phyloP scores from a whole-genome alignment of 2,797 vertebrate species.

The Calcarius lapponicus region DNA sequence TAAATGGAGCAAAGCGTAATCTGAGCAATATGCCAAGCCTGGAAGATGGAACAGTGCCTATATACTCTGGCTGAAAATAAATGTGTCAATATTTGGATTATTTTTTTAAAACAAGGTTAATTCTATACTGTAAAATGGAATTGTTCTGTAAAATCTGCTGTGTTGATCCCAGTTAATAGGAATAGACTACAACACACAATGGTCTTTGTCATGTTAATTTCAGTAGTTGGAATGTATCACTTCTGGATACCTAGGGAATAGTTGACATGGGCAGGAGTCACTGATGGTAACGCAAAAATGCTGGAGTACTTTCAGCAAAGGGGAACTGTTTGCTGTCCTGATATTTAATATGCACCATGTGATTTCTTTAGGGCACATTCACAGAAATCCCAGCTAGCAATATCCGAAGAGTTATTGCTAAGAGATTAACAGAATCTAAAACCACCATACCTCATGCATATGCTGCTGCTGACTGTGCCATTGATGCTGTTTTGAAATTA shows the following conservation, averaged over 20 bases:
- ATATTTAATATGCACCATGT: background rate
- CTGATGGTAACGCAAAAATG: background rate
- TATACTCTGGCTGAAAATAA: background rate
- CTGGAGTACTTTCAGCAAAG: background rate
- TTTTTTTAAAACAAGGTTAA: background rate
- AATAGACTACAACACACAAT: background rate
- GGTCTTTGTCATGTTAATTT: background rate
- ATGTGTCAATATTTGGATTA: background rate
- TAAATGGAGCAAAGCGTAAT: background rate
- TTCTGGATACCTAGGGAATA: background rate
- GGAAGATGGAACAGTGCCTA: background rate
- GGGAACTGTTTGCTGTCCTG: background rate
- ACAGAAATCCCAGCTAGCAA: constrained; percentile 92
- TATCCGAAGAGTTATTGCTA: constrained; percentile 91
- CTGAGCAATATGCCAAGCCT: background rate
- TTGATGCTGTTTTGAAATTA: constrained; percentile 86
- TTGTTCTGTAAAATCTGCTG: background rate
- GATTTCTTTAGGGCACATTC: constrained; percentile 85
- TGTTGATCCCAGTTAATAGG: background rate
- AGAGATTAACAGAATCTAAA: constrained; percentile 93
- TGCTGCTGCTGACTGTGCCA: constrained; percentile 88
- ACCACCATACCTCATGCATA: constrained; percentile 93
- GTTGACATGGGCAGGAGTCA: background rate
- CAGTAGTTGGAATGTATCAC: background rate
- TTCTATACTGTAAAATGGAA: background rate